These are phyloP conservation scores for Euplexia lucipara DNA, from an alignment of 2,888 invertebrate genomes.

Conservation along the genomic window DNA sequence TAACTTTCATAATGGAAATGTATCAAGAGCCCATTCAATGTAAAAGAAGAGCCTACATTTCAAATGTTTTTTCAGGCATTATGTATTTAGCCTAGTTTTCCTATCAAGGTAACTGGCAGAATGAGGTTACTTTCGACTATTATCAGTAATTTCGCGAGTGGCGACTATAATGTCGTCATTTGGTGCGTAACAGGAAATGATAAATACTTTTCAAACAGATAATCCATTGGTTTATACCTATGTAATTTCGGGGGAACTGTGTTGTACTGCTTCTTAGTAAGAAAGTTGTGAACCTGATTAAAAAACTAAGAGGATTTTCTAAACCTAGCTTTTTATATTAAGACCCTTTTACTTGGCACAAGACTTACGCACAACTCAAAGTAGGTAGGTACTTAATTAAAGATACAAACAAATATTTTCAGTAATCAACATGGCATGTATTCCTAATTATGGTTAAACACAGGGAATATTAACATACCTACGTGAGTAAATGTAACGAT, in stretches of 20 bases:
- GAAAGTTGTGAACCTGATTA: slow-evolving; percentile 10
- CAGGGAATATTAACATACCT: slow-evolving; percentile 14
- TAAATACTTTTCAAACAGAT: slow-evolving; percentile 44
- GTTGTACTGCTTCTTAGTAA: no score
- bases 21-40: neutral
- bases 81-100: slow-evolving; percentile 11
- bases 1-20: slow-evolving; percentile 4
- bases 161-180: slow-evolving; percentile 12
- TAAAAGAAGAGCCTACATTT: slow-evolving; percentile 1
- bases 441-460: slow-evolving; percentile 33
- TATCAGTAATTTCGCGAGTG: slow-evolving; percentile 40
- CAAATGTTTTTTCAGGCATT: slow-evolving; percentile 11
- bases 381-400: no score
- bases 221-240: slow-evolving; percentile 17
- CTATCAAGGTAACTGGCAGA: slow-evolving; percentile 7
- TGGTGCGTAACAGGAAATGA: slow-evolving; percentile 28
- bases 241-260: slow-evolving; percentile 11
- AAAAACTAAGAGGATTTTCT: neutral
- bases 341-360: neutral
- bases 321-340: neutral
- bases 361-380: neutral
- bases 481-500: neutral
- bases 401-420: slow-evolving; percentile 8
- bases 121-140: slow-evolving; percentile 44
- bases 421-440: neutral